Evolutionary conservation across 2,113 vertebrate species (phyloP), one percentile per base, ranked within the genome.

Genomic region (Microcebus tavaratra): DNA sequence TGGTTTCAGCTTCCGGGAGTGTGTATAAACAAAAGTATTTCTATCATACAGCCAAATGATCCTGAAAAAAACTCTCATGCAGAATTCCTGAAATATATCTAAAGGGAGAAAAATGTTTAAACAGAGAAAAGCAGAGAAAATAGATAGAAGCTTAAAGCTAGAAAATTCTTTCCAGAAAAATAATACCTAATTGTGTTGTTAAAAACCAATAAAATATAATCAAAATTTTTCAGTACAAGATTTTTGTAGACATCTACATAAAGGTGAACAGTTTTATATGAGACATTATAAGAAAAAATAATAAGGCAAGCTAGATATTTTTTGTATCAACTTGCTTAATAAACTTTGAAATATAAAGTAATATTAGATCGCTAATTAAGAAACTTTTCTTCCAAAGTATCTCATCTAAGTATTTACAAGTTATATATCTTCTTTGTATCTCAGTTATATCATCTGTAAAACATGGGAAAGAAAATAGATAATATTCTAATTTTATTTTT

Each of bases 241-340:
- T 65, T 91, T 96, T 92, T 96, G 20, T 48, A 90, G 61, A 61
- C 11, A 86, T 83, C 67, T 59, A 86, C 36, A 5, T 45, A n/a
- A 90, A 65, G 12, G 8, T 72, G 5, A 97, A 73, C 9, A 93
- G 15, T 84, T 78, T 82, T 21, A 1, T 45, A 34, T 39, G 4
- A 80, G 25, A 31, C 17, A 83, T 14, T 31, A 45, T 18, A 50
- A 88, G 39, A 48, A 63, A 75, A 92, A 73, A 9, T 79, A 5
- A 4, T 72, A 10, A 79, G 42, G 14, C 27, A 90, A 83, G 61
- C 5, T 68, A 18, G 10, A 68, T 50, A 87, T 73, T 36, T 86
- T 85, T 57, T 73, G 5, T 59, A n/a, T 75, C 10, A 92, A 65
- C 3, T 55, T 83, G 12, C 23, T 73, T 45, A 80, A 36, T 61